phyloP scores from a whole-genome alignment of 2,113 vertebrate species.

The Maccullochella peelii region DNA sequence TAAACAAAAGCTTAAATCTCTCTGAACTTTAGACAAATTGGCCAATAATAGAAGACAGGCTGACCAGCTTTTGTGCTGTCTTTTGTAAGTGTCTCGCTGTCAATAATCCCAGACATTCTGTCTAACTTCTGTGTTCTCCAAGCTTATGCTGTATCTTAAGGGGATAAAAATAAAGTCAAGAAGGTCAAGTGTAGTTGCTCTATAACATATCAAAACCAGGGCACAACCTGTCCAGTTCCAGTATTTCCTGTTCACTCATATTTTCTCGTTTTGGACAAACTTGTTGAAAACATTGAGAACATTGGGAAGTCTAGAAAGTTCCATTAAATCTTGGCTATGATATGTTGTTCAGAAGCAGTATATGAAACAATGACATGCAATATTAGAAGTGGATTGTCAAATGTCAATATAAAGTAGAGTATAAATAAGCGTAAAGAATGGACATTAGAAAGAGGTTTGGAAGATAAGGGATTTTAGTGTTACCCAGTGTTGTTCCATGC shows the following conservation, averaged over 20 bases:
- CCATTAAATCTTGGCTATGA: neutral
- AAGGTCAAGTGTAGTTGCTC: neutral
- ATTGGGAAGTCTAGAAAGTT: neutral
- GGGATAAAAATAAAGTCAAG: neutral
- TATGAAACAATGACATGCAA: neutral
- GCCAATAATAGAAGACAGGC: neutral
- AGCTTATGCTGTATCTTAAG: neutral
- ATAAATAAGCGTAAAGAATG: no score
- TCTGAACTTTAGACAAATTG: neutral
- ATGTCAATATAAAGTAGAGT: neutral
- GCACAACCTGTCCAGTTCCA: neutral
- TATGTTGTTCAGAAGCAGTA: neutral
- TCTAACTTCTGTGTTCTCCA: neutral
- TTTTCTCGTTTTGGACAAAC: neutral
- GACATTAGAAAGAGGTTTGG: neutral
- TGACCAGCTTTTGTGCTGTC: neutral
- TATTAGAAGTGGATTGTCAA: neutral
- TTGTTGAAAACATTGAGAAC: neutral
- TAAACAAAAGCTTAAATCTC: constrained; percentile 8
- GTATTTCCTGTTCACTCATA: neutral
- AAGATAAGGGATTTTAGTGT: neutral
- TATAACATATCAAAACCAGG: neutral
- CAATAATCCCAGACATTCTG: neutral
- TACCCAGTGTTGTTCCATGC: neutral
- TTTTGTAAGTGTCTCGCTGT: neutral